Evolutionary conservation across 1,140 invertebrate species (phyloP).

Genomic region (Calliphora vicina): DNA sequence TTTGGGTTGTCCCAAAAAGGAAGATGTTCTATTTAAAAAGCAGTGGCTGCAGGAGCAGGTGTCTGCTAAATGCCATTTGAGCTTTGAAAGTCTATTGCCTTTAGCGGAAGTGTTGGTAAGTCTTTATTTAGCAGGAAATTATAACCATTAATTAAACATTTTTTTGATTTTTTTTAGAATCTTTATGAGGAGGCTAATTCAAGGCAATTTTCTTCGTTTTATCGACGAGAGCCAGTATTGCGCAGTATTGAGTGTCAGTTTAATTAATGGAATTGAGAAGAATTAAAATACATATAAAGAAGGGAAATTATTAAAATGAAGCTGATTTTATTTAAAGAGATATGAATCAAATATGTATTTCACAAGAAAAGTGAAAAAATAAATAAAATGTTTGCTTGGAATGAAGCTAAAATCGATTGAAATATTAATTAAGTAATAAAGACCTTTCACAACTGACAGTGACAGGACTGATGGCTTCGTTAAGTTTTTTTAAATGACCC

Average conservation of each 20-base stretch:
- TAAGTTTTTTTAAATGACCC: no score
- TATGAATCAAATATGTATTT: no score
- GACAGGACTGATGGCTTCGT: no score
- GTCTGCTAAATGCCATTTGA: neutral
- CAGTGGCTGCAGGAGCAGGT: neutral
- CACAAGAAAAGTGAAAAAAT: no score
- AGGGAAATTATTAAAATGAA: no score
- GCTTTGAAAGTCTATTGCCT: slow-evolving; percentile 11
- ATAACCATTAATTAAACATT: neutral
- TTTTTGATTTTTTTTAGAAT: neutral
- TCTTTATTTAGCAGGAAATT: neutral
- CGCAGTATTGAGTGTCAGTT: slow-evolving; percentile 35
- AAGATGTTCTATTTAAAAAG: neutral
- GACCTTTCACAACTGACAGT: no score
- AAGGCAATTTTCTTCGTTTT: slow-evolving; percentile 8
- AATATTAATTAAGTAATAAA: no score
- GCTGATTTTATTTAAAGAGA: no score
- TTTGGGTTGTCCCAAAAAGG: slow-evolving; percentile 6
- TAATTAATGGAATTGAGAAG: neutral
- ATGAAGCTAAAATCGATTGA: no score
- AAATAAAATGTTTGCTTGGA: no score
- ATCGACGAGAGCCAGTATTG: neutral
- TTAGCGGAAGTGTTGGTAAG: slow-evolving; percentile 11
- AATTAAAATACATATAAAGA: no score
- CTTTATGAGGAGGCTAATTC: slow-evolving; percentile 17